Base-by-base conservation (phyloP, 37 sponge, comb jelly and placozoan species). In the Petrosia ficiformis region DNA sequence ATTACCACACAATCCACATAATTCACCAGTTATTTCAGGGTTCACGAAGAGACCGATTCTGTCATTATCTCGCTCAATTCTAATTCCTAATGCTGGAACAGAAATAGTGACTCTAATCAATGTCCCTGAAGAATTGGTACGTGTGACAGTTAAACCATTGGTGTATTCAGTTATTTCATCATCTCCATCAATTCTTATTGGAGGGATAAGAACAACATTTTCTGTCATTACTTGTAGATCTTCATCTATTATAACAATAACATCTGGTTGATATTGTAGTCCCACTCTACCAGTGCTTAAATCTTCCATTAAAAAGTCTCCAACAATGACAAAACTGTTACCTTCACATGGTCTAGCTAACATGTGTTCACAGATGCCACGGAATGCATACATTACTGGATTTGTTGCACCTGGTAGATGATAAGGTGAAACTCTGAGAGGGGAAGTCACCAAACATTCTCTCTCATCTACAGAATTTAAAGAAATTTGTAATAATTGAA, bases 1-100 rank as follows among this genome's bases (percentile, higher is more conserved):
- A 3, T 43, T 72, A 16, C 84, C 84, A 44, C 84, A 84, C 11
- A 84, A 65, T 24, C 84, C 84, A 72, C 84, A 74, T 30, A 39
- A 39, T 1, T 26, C 54, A 40, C 21, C 42, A 24, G 29, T 10
- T 10, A 59, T 22, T 3, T 61, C 41, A 1, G 61, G 42, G 25
- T 65, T 65, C 34, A 65, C 54, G 31, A 22, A 65, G 22, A 77
- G 11, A 4, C 26, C 42, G 48, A 65, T 65, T 19, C 3, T 65
- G 44, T 48, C 42, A 21, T 40, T 31, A 14, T 32, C 42, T 1
- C n/a, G 30, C 38, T 42, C 67, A 19, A n/a, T 39, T 5, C 3
- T 54, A 28, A 44, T 67, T 40, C n/a, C 68, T 1, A 41, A 34
- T 22, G 42, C 67, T 16, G 40, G 1, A 11, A 65, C 43, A 6